Conservation (phyloP, 2,797 vertebrate genomes). For the Eupleurogrammus muticus region DNA sequence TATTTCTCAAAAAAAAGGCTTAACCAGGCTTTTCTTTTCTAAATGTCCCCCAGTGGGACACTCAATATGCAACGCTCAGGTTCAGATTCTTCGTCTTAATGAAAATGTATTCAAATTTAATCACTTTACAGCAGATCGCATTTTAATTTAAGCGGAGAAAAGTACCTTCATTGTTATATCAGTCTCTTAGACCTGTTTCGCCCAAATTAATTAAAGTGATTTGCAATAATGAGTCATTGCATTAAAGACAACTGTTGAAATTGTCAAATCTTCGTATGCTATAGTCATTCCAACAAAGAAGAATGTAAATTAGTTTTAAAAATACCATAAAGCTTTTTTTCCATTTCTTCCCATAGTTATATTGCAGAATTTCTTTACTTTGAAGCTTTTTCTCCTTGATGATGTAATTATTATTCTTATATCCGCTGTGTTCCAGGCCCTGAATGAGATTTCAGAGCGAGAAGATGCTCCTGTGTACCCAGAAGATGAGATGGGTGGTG, state of each 20-base stretch:
- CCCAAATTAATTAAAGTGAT: background rate
- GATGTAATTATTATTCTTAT: background rate
- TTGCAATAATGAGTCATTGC: too few species aligned
- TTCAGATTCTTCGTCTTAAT: background rate
- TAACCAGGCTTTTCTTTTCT: background rate
- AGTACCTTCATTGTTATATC: background rate
- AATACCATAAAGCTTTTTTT: too few species aligned
- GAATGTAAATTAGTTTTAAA: background rate
- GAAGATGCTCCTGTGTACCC: conserved; percentile 74
- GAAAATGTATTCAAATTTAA: conserved; percentile 4
- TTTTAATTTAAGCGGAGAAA: background rate
- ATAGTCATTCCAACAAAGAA: too few species aligned
- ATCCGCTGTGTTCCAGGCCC: conserved; percentile 74
- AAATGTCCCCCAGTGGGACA: background rate
- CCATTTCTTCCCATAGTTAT: background rate
- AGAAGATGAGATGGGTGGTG: conserved; percentile 91
- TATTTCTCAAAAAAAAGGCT: too few species aligned
- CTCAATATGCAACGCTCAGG: background rate
- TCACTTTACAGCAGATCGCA: background rate
- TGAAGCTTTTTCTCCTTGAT: background rate
- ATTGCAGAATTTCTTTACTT: background rate
- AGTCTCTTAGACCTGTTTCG: background rate
- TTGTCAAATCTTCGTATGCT: too few species aligned
- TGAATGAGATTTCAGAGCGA: conserved; percentile 83
- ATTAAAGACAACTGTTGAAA: too few species aligned